Conservation (phyloP, 1,140 invertebrate species). For the Melipona quadrifasciata region DNA sequence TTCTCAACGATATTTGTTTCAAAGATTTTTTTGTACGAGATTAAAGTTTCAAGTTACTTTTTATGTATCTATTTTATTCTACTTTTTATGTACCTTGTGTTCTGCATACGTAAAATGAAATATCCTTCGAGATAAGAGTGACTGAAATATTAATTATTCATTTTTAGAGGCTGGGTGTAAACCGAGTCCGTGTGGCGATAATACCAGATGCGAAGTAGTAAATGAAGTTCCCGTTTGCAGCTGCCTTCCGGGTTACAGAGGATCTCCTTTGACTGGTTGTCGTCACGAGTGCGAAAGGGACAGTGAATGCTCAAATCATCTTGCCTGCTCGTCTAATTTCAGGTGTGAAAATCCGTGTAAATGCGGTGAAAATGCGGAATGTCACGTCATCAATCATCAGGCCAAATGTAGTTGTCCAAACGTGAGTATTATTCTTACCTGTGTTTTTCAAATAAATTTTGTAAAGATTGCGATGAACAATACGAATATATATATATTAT, state of each 20-base stretch:
- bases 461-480: too few relatives aligned
- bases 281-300: slow-evolving; percentile 90
- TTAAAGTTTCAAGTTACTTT: background rate
- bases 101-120: background rate
- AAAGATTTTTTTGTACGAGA: background rate
- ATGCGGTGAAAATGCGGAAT: slow-evolving; percentile 91
- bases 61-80: background rate
- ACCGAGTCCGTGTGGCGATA: slow-evolving; percentile 89
- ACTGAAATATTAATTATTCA: background rate
- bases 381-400: slow-evolving; percentile 89
- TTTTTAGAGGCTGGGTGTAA: slow-evolving; percentile 89
- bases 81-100: background rate
- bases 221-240: slow-evolving; percentile 89
- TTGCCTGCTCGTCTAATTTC: slow-evolving; percentile 87
- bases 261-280: slow-evolving; percentile 89
- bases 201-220: slow-evolving; percentile 90
- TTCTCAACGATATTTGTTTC: background rate
- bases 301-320: slow-evolving; percentile 86
- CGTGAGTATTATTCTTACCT: slow-evolving; percentile 78
- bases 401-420: slow-evolving; percentile 91
- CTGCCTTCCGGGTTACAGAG: slow-evolving; percentile 88
- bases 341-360: slow-evolving; percentile 91
- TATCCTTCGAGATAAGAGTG: background rate
- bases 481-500: too few relatives aligned
- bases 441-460: too few relatives aligned